Percentiles rank a stretch among this genome's conserved stretches.
These are phyloP conservation scores for Crocallis elinguaria DNA, from an alignment of 2,888 invertebrate genomes.

Conservation along the genomic window DNA sequence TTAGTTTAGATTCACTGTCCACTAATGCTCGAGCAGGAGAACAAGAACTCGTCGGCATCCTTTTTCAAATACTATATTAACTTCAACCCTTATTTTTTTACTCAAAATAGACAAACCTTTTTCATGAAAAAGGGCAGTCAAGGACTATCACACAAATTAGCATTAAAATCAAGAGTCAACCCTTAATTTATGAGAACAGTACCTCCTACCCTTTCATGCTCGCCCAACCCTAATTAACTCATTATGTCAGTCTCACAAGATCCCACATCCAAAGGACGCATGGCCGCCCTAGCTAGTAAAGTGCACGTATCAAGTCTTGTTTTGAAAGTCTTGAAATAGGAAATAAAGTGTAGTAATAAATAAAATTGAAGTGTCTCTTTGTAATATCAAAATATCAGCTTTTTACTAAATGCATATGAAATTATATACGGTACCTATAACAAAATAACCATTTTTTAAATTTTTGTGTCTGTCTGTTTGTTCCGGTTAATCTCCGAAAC, in stretches of 20 bases:
- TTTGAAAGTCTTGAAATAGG: background rate
- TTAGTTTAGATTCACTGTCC: no score
- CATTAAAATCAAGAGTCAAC: constrained; percentile 1
- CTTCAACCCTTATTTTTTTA: background rate
- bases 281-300: background rate
- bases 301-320: background rate
- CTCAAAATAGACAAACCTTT: background rate
- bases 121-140: background rate
- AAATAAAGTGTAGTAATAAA: no score
- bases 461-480: no score
- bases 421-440: no score
- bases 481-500: no score
- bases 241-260: constrained; percentile 14
- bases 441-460: no score
- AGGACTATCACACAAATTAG: background rate
- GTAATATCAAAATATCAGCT: no score
- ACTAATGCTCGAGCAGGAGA: no score
- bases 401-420: no score
- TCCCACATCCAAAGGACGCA: constrained; percentile 15
- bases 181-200: background rate
- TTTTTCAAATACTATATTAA: no score
- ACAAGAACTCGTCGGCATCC: no score
- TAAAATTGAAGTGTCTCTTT: no score
- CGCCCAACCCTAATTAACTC: constrained; percentile 1
- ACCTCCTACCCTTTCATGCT: background rate